Percentiles rank a stretch among this genome's conserved stretches.
These are phyloP conservation scores for Mamestra configurata DNA, from an alignment of 1,140 invertebrate genomes.

Conservation along the genomic window DNA sequence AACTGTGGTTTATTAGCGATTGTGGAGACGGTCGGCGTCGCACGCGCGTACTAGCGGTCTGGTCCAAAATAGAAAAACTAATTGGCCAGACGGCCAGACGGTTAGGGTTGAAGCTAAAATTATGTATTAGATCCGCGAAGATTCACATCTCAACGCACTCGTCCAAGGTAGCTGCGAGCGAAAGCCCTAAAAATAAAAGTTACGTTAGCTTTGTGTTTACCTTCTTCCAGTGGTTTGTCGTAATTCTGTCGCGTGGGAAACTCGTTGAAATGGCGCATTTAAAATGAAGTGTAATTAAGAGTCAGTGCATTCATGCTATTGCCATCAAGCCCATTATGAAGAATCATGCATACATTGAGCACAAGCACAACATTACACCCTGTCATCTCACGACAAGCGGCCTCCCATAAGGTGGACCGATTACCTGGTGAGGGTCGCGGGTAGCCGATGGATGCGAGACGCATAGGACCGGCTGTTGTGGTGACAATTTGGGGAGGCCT, in stretches of 20 bases:
- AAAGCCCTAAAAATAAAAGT: slow-evolving; percentile 65
- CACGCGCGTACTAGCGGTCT: slow-evolving; percentile 56
- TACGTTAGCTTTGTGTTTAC: slow-evolving; percentile 41
- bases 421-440: too few relatives aligned
- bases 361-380: too few relatives aligned
- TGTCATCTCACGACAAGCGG: too few relatives aligned
- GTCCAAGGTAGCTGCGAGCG: slow-evolving; percentile 50
- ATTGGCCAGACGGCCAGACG: slow-evolving; percentile 79
- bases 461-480: too few relatives aligned
- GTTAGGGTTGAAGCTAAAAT: slow-evolving; percentile 74
- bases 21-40: slow-evolving; percentile 47
- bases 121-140: slow-evolving; percentile 56
- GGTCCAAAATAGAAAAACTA: slow-evolving; percentile 80
- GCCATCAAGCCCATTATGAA: too few relatives aligned
- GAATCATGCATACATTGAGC: too few relatives aligned
- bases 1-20: slow-evolving; percentile 45
- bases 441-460: too few relatives aligned
- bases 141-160: slow-evolving; percentile 60
- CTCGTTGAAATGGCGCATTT: neutral
- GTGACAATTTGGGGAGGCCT: too few relatives aligned
- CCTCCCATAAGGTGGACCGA: too few relatives aligned
- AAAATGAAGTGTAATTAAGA: neutral
- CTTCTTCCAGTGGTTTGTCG: neutral
- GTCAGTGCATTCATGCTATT: too few relatives aligned
- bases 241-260: neutral